A percentile compares a stretch with the other conserved stretches of the same genome.
phyloP scores from a whole-genome alignment of 2,113 vertebrate species.

The Dolichallabes microphthalmus region DNA sequence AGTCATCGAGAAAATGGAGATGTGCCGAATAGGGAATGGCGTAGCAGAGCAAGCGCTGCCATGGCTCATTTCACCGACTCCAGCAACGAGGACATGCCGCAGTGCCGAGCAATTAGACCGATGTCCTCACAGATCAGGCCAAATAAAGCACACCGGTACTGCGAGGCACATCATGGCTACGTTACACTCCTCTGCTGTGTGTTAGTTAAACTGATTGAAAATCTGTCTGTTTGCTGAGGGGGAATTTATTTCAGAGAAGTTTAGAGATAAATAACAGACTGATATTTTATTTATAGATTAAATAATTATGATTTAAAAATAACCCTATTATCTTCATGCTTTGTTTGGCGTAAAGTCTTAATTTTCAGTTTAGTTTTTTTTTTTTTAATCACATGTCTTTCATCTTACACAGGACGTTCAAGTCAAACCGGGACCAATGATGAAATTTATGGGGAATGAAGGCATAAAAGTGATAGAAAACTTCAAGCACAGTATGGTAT shows the following conservation, averaged over 20 bases:
- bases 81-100: conserved; percentile 25
- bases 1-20: conserved; percentile 40
- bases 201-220: background rate
- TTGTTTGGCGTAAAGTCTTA: too few relatives aligned
- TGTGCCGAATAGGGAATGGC: conserved; percentile 15
- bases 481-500: too few relatives aligned
- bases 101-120: conserved; percentile 51
- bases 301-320: background rate
- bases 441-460: too few relatives aligned
- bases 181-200: background rate
- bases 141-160: conserved; percentile 41
- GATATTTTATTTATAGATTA: background rate
- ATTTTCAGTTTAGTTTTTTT: too few relatives aligned
- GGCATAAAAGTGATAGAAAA: too few relatives aligned
- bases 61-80: conserved; percentile 45
- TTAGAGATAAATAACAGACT: background rate
- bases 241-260: background rate
- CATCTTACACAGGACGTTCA: too few relatives aligned
- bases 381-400: too few relatives aligned
- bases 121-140: conserved; percentile 46
- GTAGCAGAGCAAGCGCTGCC: conserved; percentile 47
- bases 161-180: background rate
- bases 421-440: too few relatives aligned
- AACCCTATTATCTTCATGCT: background rate
- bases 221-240: background rate